Evolutionary conservation across 2,113 vertebrate genomes (phyloP).

Genomic region (Sclerurus mexicanus): DNA sequence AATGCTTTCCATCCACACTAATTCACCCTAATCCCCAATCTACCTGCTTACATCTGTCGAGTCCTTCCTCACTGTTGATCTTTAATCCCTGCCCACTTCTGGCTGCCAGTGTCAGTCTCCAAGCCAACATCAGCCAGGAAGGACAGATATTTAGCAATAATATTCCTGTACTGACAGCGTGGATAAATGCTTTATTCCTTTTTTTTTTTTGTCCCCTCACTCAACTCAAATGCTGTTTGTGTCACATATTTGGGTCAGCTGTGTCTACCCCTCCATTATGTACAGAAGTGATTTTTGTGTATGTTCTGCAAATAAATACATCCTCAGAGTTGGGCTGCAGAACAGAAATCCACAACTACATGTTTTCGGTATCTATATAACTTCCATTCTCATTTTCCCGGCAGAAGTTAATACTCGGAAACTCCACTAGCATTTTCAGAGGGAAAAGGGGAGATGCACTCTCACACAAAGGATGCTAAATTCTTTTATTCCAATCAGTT

Average conservation of each 20-base stretch:
- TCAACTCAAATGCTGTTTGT: background rate
- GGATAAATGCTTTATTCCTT: background rate
- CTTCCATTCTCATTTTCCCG: background rate
- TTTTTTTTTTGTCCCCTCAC: background rate
- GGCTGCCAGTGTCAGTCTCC: background rate
- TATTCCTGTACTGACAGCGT: background rate
- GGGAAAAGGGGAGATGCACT: background rate
- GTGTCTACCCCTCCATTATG: background rate
- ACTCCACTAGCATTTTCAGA: background rate
- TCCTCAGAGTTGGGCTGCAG: background rate
- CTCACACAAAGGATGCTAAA: background rate
- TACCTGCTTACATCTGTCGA: background rate
- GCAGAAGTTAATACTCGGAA: background rate
- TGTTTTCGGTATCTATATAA: background rate
- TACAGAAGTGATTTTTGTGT: background rate
- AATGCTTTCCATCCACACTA: background rate
- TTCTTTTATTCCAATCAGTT: background rate
- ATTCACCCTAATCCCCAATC: constrained; percentile 13
- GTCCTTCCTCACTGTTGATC: background rate
- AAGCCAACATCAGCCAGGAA: background rate
- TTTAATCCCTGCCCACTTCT: constrained; percentile 16
- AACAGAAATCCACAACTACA: background rate
- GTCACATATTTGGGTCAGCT: background rate
- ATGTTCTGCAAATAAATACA: background rate
- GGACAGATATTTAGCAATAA: background rate